Evolutionary conservation across 2,797 vertebrate species (phyloP).

Genomic region (Mionectes olivaceus): DNA sequence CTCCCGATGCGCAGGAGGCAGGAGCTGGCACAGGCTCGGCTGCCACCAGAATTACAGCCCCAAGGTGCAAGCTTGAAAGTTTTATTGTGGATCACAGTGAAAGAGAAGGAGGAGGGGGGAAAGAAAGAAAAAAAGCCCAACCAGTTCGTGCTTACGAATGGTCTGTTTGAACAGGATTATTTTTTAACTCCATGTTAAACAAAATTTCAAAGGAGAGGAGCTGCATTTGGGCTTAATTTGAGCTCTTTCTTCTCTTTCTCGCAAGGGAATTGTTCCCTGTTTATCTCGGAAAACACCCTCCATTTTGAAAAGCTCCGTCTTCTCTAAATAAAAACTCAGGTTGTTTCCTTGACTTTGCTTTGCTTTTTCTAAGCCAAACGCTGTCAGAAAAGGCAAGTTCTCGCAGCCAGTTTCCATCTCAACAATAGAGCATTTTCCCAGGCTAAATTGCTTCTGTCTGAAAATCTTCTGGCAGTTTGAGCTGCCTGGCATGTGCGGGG

Average conservation of each 20-base stretch:
- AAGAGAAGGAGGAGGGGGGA: background rate
- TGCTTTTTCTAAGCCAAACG: background rate
- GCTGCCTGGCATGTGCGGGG: slow-evolving; percentile 45
- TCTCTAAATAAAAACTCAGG: slow-evolving; percentile 36
- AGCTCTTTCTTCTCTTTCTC: slow-evolving; percentile 10
- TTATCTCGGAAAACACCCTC: slow-evolving; percentile 24
- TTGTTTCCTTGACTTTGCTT: slow-evolving; percentile 24
- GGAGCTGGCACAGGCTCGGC: background rate
- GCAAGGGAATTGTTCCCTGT: background rate
- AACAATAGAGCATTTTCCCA: slow-evolving; percentile 20
- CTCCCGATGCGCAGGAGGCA: background rate
- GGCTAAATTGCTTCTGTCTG: slow-evolving; percentile 46
- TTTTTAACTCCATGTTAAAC: slow-evolving; percentile 53
- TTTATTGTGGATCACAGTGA: background rate
- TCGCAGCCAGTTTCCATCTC: slow-evolving; percentile 28
- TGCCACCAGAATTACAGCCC: background rate
- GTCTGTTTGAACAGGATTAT: slow-evolving; percentile 64
- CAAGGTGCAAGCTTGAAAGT: slow-evolving; percentile 42
- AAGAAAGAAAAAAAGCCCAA: background rate
- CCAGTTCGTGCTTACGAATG: background rate
- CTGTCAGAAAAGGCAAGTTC: slow-evolving; percentile 21
- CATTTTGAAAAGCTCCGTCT: background rate
- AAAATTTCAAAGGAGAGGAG: slow-evolving; percentile 22
- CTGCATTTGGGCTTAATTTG: background rate
- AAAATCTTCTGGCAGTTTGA: slow-evolving; percentile 28